Evolutionary conservation across 2,888 invertebrate genomes (phyloP), one percentile per base, ranked within the genome.

Genomic region (Liopterus haemorrhoidalis): DNA sequence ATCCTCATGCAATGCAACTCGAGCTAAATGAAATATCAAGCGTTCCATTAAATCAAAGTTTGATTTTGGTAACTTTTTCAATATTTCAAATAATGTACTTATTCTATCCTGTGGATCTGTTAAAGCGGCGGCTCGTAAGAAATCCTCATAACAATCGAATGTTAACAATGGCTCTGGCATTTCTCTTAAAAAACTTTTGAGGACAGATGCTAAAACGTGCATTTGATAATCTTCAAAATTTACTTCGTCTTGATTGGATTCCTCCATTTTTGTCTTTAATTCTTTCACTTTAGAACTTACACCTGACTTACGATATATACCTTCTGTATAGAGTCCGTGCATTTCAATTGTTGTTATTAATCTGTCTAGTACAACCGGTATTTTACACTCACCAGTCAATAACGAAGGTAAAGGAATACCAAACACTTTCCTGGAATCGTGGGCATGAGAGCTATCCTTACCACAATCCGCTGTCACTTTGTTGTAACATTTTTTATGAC

Each of bases 131-230:
- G 91, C 91, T 53, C 89, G 81, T 49, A 95, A 78, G 68, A 94
- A 92, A 70, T 94, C 93, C 68, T 94, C 93, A 67, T 94, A 95
- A 51, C 89, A 82, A 64, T 93, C 93, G 70, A 85, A 93, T 39
- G 93, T 92, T 54, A 95, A 74, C 55, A 95, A 71, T 14, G 94
- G 94, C 66, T 94, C 93, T 11, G 92, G 89, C 79, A 95, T 83
- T 65, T 94, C 94, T 25, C 93, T 76, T 66, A 94, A 81, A 72
- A 92, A 92, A 54, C 79, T 72, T 70, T 95, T 95, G 47, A 94
- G 73, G 21, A 90, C 87, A 24, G 91, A 88, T 0, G 93, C 87
- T 45, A 93, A 70, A 25, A 93, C 92, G 70, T 94, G 93, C 41
- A 94, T 86, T 41, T 85, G 85, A 68, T 87, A 89, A 54, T 82